Evolutionary conservation across 2,797 vertebrate species (phyloP).

Genomic region (Astyanax mexicanus): DNA sequence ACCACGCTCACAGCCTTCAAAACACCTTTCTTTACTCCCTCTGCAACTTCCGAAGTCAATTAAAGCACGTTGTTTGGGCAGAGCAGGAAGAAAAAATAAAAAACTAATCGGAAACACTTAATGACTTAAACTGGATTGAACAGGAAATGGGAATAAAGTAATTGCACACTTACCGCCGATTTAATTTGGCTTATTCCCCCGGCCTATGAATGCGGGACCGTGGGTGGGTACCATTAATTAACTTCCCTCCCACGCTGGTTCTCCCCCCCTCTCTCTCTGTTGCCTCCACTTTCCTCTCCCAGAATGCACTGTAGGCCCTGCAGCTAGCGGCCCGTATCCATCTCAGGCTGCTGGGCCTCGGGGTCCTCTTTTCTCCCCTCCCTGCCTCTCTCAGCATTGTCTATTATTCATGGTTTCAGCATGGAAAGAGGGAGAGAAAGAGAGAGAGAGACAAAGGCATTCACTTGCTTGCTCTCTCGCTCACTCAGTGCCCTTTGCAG

Average conservation of each 20-base stretch:
- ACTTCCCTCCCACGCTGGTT: conserved; percentile 74
- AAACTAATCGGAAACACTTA: conserved; percentile 52
- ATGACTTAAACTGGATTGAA: conserved; percentile 58
- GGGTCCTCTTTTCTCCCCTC: conserved; percentile 53
- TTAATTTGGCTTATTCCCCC: conserved; percentile 76
- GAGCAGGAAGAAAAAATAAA: conserved; percentile 1
- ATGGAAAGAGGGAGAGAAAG: background rate
- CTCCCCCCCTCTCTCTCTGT: conserved; percentile 59
- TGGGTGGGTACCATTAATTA: conserved; percentile 76
- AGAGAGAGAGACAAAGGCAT: too few relatives aligned
- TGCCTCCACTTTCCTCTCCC: conserved; percentile 65
- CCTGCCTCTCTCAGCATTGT: conserved; percentile 41
- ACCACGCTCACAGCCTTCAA: background rate
- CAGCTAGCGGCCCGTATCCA: conserved; percentile 56
- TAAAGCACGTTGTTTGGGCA: conserved; percentile 42
- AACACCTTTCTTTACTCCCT: conserved; percentile 11
- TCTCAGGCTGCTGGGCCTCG: conserved; percentile 57
- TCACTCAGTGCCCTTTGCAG: conserved; percentile 39
- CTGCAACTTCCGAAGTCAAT: conserved; percentile 45
- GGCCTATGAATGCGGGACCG: conserved; percentile 60
- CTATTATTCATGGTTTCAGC: conserved; percentile 64
- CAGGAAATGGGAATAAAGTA: conserved; percentile 71
- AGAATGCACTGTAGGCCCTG: conserved; percentile 55
- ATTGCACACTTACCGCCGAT: conserved; percentile 76
- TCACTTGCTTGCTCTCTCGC: conserved; percentile 30